Evolutionary conservation across 2,888 invertebrate genomes (phyloP).

Genomic region (Rutpela maculata): DNA sequence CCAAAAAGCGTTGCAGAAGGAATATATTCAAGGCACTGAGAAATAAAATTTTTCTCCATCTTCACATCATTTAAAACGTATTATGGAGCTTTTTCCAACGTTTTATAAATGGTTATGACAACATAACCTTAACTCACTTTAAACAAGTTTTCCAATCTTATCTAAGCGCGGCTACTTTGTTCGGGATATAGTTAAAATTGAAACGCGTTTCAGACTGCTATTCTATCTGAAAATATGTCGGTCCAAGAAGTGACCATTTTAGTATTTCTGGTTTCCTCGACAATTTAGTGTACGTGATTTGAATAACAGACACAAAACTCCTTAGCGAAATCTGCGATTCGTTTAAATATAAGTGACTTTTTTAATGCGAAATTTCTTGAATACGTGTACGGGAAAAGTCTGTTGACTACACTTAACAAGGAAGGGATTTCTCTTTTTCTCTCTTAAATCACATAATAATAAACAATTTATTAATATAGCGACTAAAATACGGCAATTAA

Average conservation of each 20-base stretch:
- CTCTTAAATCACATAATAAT: too few species aligned
- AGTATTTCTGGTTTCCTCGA: slow-evolving; percentile 5
- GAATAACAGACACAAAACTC: background rate
- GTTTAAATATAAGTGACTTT: background rate
- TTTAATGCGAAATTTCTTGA: background rate
- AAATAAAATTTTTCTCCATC: background rate
- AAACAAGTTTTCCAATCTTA: slow-evolving; percentile 7
- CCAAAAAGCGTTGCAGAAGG: background rate
- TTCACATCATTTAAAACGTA: background rate
- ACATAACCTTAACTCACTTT: slow-evolving; percentile 4
- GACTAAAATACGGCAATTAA: too few species aligned
- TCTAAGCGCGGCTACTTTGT: slow-evolving; percentile 7
- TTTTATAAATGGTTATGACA: slow-evolving; percentile 3
- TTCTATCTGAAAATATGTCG: background rate
- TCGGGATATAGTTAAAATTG: slow-evolving; percentile 4
- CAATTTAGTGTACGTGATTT: background rate
- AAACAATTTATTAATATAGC: too few species aligned
- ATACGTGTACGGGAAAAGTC: background rate
- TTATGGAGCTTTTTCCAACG: background rate
- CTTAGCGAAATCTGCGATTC: background rate
- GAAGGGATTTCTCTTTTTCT: too few species aligned
- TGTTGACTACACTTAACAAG: too few species aligned
- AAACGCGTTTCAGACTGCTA: slow-evolving; percentile 7
- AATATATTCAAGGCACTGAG: background rate
- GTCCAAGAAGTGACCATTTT: background rate